Conservation (phyloP, 2,888 invertebrate genomes). For the Phyto melanocephala region DNA sequence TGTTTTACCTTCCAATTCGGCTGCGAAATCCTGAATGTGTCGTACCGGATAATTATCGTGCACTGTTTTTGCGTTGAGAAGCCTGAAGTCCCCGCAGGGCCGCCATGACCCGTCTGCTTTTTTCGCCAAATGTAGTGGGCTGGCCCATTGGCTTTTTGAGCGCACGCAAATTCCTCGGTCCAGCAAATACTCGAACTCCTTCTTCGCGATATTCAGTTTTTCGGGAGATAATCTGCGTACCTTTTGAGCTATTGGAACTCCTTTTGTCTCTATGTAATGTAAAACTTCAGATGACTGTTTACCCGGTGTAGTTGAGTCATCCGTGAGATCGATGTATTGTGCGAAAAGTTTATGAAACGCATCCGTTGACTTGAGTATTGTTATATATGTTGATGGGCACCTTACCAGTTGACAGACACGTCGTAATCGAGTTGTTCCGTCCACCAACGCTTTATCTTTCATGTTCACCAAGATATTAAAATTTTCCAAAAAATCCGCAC, state of each 20-base stretch:
- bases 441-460: neutral
- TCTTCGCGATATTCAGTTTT: conserved; percentile 48
- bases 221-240: conserved; percentile 30
- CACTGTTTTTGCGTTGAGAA: conserved; percentile 69
- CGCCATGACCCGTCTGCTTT: conserved; percentile 69
- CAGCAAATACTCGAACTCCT: conserved; percentile 45
- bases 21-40: conserved; percentile 69
- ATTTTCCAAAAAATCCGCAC: conserved; percentile 12
- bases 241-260: conserved; percentile 36
- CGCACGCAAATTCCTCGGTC: conserved; percentile 76
- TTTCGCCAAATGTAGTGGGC: conserved; percentile 72
- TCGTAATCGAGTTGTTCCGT: too few relatives aligned
- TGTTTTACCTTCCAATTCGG: conserved; percentile 13
- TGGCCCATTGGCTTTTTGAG: conserved; percentile 76
- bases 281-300: too few relatives aligned
- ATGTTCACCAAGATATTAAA: neutral
- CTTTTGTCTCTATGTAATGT: conserved; percentile 48
- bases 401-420: too few relatives aligned
- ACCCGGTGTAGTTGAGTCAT: too few relatives aligned
- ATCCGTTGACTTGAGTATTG: too few relatives aligned
- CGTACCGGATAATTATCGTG: conserved; percentile 73
- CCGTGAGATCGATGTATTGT: too few relatives aligned
- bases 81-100: conserved; percentile 72
- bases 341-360: too few relatives aligned
- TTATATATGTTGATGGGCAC: too few relatives aligned